phyloP scores from a whole-genome alignment of 2,113 vertebrate genomes.

The Myotis davidii region DNA sequence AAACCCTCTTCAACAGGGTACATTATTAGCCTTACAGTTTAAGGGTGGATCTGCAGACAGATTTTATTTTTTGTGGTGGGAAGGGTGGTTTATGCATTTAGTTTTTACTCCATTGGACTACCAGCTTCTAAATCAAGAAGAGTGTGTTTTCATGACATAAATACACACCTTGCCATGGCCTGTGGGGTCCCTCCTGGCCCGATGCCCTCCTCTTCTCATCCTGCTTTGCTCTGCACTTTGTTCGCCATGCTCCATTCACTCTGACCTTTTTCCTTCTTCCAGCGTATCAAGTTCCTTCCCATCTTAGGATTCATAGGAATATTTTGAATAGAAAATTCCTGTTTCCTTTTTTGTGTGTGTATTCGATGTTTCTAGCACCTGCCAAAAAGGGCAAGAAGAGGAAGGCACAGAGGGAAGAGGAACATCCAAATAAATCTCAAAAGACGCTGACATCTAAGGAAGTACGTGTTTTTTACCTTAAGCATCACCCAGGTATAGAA shows the following conservation, averaged over 20 bases:
- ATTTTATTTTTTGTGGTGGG: background rate
- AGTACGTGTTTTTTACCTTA: slow-evolving; percentile 81
- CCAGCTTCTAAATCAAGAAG: background rate
- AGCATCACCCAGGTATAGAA: background rate
- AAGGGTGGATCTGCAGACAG: background rate
- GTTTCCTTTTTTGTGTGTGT: background rate
- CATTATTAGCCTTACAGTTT: background rate
- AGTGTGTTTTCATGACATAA: background rate
- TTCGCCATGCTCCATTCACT: background rate
- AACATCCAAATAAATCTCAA: slow-evolving; percentile 62
- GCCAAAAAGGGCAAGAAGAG: slow-evolving; percentile 88
- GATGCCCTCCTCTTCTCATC: background rate
- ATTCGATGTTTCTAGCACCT: slow-evolving; percentile 64
- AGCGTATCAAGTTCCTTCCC: background rate
- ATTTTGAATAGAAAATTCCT: background rate
- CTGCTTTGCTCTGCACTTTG: background rate
- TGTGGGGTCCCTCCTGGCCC: background rate
- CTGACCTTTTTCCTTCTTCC: background rate
- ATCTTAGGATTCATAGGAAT: background rate
- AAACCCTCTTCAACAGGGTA: background rate
- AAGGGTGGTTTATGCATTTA: background rate
- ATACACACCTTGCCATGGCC: background rate
- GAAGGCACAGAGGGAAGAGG: slow-evolving; percentile 83
- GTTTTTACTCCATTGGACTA: background rate
- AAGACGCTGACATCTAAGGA: slow-evolving; percentile 92